These are phyloP conservation scores for Gortyna flavago DNA, from an alignment of 2,888 invertebrate genomes.

Conservation along the genomic window DNA sequence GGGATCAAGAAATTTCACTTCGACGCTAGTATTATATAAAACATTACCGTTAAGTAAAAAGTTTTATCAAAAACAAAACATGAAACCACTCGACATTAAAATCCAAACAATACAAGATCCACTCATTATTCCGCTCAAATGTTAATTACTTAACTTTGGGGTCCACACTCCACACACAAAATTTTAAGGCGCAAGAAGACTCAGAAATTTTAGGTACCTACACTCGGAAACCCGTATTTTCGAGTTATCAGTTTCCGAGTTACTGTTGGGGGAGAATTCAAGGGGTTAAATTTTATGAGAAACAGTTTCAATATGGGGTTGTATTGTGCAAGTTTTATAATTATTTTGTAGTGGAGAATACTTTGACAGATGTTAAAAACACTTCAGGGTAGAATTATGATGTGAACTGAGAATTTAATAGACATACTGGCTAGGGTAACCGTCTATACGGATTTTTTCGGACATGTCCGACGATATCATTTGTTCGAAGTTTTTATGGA, in stretches of 20 bases:
- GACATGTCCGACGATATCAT: background rate
- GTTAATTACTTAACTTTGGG: conserved; percentile 62
- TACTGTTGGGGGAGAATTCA: conserved; percentile 31
- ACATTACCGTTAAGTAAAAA: conserved; percentile 25
- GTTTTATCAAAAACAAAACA: conserved; percentile 35
- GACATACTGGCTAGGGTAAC: background rate
- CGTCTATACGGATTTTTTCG: background rate
- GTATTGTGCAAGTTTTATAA: conserved; percentile 38
- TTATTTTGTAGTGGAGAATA: conserved; percentile 22
- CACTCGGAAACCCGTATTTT: conserved; percentile 44
- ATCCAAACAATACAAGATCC: conserved; percentile 51
- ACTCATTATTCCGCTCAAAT: conserved; percentile 46
- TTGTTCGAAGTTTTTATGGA: background rate
- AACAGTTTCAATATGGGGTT: conserved; percentile 26
- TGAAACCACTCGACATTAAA: conserved; percentile 37
- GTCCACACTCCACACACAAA: conserved; percentile 38
- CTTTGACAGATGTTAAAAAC: conserved; percentile 43
- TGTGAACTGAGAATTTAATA: conserved; percentile 21
- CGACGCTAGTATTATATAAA: background rate
- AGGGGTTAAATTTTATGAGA: conserved; percentile 47
- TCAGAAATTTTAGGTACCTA: conserved; percentile 40
- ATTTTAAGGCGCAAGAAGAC: conserved; percentile 46
- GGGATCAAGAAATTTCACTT: background rate
- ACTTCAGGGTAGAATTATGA: conserved; percentile 19
- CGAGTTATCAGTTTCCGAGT: conserved; percentile 43